Evolutionary conservation across 2,888 invertebrate species (phyloP), one percentile per base, ranked within the genome.

Genomic region (Thymelicus lineola): DNA sequence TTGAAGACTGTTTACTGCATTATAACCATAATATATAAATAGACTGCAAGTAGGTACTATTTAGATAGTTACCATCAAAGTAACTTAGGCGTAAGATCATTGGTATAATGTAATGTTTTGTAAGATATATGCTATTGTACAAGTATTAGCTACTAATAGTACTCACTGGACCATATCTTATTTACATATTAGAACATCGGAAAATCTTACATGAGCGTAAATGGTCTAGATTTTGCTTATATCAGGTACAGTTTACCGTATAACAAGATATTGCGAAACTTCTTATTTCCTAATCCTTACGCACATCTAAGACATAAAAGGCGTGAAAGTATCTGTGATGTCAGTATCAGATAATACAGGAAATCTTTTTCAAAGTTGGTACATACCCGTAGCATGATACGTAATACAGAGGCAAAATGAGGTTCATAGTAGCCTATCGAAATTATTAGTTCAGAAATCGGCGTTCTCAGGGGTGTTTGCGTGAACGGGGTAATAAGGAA

Each of bases 181-280:
- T 60, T 60, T 63, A 45, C 45, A 36, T 53, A 67, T 45, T 28
- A 48, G 53, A 42, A 6, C 17, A 57, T 62, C 48, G 48, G 68
- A 62, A 68, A 61, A 62, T 68, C 55, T 68, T 62, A 62, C 68
- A 68, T 68, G 48, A 68, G 36, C 61, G 68, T 68, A 62, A 68
- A 68, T 57, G 53, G 62, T 62, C 62, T 62, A 53, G 36, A 63
- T 63, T 63, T 63, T 17, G 53, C 63, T 17, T 53, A 36, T 63
- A 63, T 62, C 48, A 15, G 48, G 38, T n/a, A 63, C 53, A 53
- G 53, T 20, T 53, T 28, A 53, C 12, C 38, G 38, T 53, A 17
- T 53, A 63, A 63, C 50, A 55, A 68, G 62, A 62, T 62, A 12
- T 62, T 68, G 62, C 62, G 57, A 62, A 42, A 66, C 68, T 50